Evolutionary conservation across 2,888 invertebrate species (phyloP).

Genomic region (Sesamia inferens): DNA sequence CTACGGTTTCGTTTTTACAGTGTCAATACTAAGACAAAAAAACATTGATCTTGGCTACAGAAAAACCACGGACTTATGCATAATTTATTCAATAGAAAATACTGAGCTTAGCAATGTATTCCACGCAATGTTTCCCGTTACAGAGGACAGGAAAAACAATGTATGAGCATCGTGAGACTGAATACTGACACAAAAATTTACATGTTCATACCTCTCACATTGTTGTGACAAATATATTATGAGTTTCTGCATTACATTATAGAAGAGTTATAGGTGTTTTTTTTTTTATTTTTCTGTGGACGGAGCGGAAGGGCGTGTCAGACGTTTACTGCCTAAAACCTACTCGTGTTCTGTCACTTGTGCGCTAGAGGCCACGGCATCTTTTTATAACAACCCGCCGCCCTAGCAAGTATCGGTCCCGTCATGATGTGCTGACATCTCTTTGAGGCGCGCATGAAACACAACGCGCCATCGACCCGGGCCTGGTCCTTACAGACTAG

Average conservation of each 20-base stretch:
- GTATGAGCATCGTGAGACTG: conserved; percentile 1
- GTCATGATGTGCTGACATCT: no score
- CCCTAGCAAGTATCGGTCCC: no score
- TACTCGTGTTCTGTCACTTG: no score
- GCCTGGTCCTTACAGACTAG: no score
- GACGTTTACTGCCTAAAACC: no score
- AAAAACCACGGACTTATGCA: conserved; percentile 33
- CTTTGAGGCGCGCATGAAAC: no score
- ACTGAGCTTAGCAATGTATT: conserved; percentile 24
- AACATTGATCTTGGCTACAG: neutral
- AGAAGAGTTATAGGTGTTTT: neutral
- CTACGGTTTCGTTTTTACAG: neutral
- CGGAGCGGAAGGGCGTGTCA: no score
- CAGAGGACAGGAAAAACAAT: conserved; percentile 24
- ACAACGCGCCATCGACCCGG: no score
- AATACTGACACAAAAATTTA: conserved; percentile 15
- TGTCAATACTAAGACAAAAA: conserved; percentile 37
- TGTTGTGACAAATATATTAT: neutral
- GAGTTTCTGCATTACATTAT: neutral
- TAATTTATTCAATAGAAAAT: conserved; percentile 45
- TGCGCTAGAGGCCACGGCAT: no score
- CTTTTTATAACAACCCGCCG: no score
- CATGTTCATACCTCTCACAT: conserved; percentile 2
- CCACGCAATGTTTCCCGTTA: conserved; percentile 21
- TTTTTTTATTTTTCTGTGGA: no score